Evolutionary conservation across 2,888 invertebrate species (phyloP), one percentile per base, ranked within the genome.

Genomic region (Himalopsyche kuldschensis): DNA sequence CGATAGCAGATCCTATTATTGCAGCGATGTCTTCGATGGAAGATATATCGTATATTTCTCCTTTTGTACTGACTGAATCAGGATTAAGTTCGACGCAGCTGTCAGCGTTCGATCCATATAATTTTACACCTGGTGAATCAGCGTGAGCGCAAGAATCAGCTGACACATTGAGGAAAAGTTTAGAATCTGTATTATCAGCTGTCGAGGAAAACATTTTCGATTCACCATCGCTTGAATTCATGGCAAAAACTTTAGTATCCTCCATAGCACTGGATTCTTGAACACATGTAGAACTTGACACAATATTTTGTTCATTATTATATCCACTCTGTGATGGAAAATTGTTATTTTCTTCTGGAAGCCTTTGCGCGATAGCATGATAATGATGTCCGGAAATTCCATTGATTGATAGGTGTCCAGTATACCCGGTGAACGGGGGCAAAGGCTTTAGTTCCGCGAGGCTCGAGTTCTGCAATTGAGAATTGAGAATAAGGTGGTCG

Each of bases 381-480:
- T 95, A 97, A 89, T 97, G 97, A 89, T 96, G 96, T 1, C 97
- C 97, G 80, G 96, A 95, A 88, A 97, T 96, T 81, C 96, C 96
- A 90, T 97, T 97, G 89, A 97, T 97, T 87, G 96, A 96, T 84
- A 97, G 91, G 88, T 97, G 96, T 0, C 96, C 96, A 24, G 97
- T 96, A 90, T 96, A 96, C 35, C 95, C 95, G 75, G 96, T 96
- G 89, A 97, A 97, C 5, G 97, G 97, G 4, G 97, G 97, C 87
- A 97, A 91, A 0, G 95, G 95, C 89, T 97, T 97, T 86, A 97
- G 92, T 88, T 97, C 97, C 47, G 97, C 96, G n/a, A 89, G 89
- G 87, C 91, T 91, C 6, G 92, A 91, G 84, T 91, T 91, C 69
- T 94, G 93, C 35, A 93, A 91, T 27, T 94, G 89, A 11, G 92